Base-by-base conservation (phyloP, 1,140 invertebrate genomes). In the Cecropterus lyciades region DNA sequence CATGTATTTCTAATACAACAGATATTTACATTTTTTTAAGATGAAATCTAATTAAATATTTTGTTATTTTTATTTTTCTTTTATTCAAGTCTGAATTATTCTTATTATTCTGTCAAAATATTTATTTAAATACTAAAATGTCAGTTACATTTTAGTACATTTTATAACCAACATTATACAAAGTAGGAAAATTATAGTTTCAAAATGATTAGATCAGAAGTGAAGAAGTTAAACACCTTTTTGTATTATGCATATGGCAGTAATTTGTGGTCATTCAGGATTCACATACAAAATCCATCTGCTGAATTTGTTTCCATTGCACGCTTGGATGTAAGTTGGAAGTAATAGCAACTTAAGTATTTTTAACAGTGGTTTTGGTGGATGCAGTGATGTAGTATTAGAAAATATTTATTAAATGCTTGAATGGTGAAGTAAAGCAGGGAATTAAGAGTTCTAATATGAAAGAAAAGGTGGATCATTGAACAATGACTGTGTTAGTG, bases 221-320 rank as follows among this genome's bases (percentile, higher is more conserved):
- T 72, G 33, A 15, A 53, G 16, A 76, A 73, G 55, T 71, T 67
- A 4, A 66, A 79, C 15, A 87, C 79, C 8, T 83, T 85, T 65
- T 64, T 87, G 45, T 89, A 86, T 65, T 90, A 85, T 70, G 57
- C 84, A 27, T 90, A 90, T 75, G 82, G 80, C 17, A 78, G 69
- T 24, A 82, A 90, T 72, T 59, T 90, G 56, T 75, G 80, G 20
- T 70, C 77, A 6, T 79, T 79, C 17, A 71, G 77, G 53, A 74
- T 89, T 45, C 73, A 75, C 45, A 82, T 85, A 75, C 49, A 80
- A 49, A 80, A 72, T 59, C 76, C 81, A 48, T 64, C 72, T 48
- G 82, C 87, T 3, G 73, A 85, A 57, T 89, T 87, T 73, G 72
- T 88, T 6, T 81, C 83, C 14, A 87, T 85, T 65, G 87, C 72